A percentile compares a stretch with the other conserved stretches of the same genome.
Evolutionary conservation across 2,113 vertebrate species (phyloP).

Genomic region (Labrus mixtus): DNA sequence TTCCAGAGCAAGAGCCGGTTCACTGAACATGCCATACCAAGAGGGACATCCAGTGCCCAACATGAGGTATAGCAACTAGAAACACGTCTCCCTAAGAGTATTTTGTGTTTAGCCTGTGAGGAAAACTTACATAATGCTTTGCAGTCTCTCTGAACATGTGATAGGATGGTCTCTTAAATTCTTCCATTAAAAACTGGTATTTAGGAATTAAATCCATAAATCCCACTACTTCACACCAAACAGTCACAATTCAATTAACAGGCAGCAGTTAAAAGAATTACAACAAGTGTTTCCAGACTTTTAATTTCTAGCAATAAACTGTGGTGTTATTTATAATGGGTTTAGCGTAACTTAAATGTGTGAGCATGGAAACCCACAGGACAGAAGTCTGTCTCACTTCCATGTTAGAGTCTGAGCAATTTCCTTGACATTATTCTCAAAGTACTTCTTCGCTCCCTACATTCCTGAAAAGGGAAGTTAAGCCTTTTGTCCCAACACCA

Average conservation of each 20-base stretch:
- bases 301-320: too few relatives aligned
- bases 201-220: neutral
- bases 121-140: neutral
- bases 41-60: conserved; percentile 44
- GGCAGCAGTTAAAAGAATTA: neutral
- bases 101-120: neutral
- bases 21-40: neutral
- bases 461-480: conserved; percentile 49
- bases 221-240: neutral
- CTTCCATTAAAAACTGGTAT: neutral
- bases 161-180: neutral
- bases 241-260: neutral
- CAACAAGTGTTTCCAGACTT: neutral
- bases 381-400: neutral
- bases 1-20: neutral
- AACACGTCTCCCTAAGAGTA: neutral
- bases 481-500: conserved; percentile 33
- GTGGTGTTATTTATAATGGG: neutral
- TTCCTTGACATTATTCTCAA: conserved; percentile 14
- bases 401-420: conserved; percentile 10
- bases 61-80: neutral
- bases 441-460: conserved; percentile 8
- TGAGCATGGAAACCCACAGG: neutral
- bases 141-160: neutral
- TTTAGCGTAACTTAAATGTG: neutral